Evolutionary conservation across 2,797 vertebrate genomes (phyloP).

Genomic region (Malurus splendens): DNA sequence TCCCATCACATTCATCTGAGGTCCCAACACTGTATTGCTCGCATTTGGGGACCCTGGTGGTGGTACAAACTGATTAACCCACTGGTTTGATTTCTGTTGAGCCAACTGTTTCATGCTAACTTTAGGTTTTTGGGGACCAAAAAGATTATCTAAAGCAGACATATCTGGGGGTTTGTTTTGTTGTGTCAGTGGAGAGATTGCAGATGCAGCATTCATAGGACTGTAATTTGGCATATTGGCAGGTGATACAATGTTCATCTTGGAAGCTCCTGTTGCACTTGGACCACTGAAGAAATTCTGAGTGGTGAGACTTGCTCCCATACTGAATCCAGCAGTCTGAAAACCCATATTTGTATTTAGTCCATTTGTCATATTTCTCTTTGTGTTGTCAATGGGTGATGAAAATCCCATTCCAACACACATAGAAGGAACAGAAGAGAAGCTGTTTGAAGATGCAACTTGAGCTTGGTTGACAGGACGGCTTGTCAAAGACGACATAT

Average conservation of each 20-base stretch:
- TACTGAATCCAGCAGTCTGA: conserved; percentile 77
- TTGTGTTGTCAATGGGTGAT: conserved; percentile 69
- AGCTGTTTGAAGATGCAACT: conserved; percentile 74
- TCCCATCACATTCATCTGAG: conserved; percentile 68
- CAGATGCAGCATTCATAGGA: conserved; percentile 73
- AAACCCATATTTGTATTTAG: conserved; percentile 82
- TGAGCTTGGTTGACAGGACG: conserved; percentile 78
- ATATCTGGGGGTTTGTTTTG: conserved; percentile 76
- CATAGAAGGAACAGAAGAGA: conserved; percentile 72
- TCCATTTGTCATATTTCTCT: conserved; percentile 83
- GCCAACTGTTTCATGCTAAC: conserved; percentile 92
- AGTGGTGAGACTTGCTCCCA: conserved; percentile 76
- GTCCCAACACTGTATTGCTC: conserved; percentile 69
- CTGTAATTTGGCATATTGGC: conserved; percentile 83
- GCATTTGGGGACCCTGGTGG: conserved; percentile 72
- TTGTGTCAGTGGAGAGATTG: conserved; percentile 62
- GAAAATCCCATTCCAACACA: conserved; percentile 72
- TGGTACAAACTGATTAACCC: conserved; percentile 86
- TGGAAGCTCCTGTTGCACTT: conserved; percentile 47
- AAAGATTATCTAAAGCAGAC: conserved; percentile 91
- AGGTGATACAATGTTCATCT: conserved; percentile 75
- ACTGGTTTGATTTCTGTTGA: conserved; percentile 81
- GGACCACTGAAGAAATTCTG: conserved; percentile 78
- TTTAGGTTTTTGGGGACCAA: conserved; percentile 90
- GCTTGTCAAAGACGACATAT: conserved; percentile 84